These are phyloP conservation scores for Philypnodon macrostomus DNA, from an alignment of 2,797 vertebrate genomes.

Conservation along the genomic window DNA sequence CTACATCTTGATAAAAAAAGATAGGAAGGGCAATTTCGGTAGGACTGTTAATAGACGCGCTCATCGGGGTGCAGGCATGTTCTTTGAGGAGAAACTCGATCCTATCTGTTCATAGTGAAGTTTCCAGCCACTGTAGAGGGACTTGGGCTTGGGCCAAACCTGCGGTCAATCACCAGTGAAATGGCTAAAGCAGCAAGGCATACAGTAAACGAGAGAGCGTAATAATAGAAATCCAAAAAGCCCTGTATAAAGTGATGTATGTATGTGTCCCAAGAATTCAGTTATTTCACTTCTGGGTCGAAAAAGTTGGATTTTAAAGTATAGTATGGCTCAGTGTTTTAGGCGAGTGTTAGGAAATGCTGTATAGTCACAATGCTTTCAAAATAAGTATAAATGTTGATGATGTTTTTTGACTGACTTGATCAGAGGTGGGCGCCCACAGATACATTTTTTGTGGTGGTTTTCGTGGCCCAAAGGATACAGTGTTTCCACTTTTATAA, in stretches of 20 bases:
- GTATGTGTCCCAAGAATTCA: not conserved
- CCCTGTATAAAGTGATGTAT: constrained; percentile 2
- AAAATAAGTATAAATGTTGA: too few relatives aligned
- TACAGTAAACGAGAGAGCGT: constrained; percentile 17
- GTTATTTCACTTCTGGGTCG: constrained; percentile 1
- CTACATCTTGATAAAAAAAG: constrained; percentile 19
- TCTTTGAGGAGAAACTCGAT: constrained; percentile 50
- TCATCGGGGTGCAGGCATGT: constrained; percentile 32
- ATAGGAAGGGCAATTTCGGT: constrained; percentile 36
- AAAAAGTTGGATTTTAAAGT: not conserved
- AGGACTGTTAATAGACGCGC: constrained; percentile 26
- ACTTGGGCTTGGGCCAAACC: constrained; percentile 54
- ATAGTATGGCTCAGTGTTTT: not conserved
- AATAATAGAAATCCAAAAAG: constrained; percentile 2
- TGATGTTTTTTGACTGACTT: too few relatives aligned
- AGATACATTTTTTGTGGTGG: too few relatives aligned
- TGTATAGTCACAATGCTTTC: too few relatives aligned
- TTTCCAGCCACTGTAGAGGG: constrained; percentile 49
- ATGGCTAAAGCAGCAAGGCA: constrained; percentile 56
- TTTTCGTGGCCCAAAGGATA: too few relatives aligned
- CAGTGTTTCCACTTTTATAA: too few relatives aligned
- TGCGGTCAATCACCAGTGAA: constrained; percentile 69
- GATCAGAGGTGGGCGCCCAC: too few relatives aligned
- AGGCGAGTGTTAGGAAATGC: too few relatives aligned
- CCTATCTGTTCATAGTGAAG: constrained; percentile 53